phyloP scores from a whole-genome alignment of 2,797 vertebrate species.

The Fratercula arctica region DNA sequence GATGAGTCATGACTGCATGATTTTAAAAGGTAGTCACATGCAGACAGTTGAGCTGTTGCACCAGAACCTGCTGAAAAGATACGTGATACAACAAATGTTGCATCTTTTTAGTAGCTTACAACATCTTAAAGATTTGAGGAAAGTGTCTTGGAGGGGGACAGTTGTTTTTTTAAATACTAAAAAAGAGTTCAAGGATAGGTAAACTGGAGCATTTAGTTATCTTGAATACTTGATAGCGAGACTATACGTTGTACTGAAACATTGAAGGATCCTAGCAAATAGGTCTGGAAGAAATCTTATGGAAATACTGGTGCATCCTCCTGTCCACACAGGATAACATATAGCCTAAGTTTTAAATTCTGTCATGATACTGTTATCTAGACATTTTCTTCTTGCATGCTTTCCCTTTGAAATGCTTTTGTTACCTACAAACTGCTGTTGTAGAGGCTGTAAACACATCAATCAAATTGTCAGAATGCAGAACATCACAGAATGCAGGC shows the following conservation, averaged over 20 bases:
- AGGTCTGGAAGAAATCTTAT: not conserved
- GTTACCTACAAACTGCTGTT: not conserved
- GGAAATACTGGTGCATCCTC: not conserved
- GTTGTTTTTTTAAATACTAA: not conserved
- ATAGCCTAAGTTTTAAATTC: not conserved
- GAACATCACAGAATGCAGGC: not conserved
- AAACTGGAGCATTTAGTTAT: not conserved
- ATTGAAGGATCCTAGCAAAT: not conserved
- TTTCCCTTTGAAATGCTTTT: not conserved
- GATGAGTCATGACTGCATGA: slow-evolving; percentile 56
- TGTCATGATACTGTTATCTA: not conserved
- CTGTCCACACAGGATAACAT: not conserved
- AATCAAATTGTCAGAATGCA: slow-evolving; percentile 3
- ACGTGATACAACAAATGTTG: not conserved
- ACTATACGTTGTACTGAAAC: not conserved
- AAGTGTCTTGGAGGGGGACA: not conserved
- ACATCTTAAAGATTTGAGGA: not conserved
- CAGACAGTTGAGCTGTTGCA: not conserved
- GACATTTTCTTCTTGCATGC: not conserved
- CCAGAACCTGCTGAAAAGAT: not conserved
- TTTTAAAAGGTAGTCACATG: slow-evolving; percentile 53
- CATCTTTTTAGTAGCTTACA: not conserved
- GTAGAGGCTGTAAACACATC: slow-evolving; percentile 4
- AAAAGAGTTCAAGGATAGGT: not conserved
- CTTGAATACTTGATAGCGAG: not conserved